Evolutionary conservation across 2,888 invertebrate genomes (phyloP).

Genomic region (Tenthredo amoena): DNA sequence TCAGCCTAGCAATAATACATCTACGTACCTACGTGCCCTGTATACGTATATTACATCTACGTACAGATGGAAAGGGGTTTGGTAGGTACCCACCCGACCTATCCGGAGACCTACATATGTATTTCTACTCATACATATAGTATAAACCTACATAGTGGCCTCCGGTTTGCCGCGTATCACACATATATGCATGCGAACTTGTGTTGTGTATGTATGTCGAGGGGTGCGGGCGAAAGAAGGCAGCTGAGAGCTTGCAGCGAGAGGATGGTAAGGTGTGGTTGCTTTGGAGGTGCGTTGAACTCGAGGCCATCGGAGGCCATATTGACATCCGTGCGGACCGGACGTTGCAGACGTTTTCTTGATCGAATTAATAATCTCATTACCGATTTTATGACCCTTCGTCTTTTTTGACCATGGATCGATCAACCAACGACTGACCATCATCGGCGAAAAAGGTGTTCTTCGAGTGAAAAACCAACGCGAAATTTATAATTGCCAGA

Average conservation of each 20-base stretch:
- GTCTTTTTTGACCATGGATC: neutral
- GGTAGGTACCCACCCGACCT: conserved; percentile 30
- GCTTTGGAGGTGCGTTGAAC: conserved; percentile 78
- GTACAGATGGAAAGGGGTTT: conserved; percentile 49
- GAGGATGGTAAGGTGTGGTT: conserved; percentile 76
- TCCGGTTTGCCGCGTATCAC: conserved; percentile 27
- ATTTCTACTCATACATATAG: neutral
- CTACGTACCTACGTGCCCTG: conserved; percentile 56
- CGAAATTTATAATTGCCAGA: neutral
- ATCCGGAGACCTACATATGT: conserved; percentile 16
- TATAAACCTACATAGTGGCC: conserved; percentile 8
- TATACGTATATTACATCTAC: conserved; percentile 53
- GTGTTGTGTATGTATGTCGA: conserved; percentile 19
- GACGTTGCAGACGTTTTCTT: neutral
- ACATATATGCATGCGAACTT: conserved; percentile 59
- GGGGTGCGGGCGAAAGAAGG: conserved; percentile 47
- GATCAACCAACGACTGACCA: neutral
- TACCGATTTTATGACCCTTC: neutral
- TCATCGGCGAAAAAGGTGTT: neutral
- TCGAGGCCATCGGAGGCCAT: conserved; percentile 72
- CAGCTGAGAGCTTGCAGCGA: conserved; percentile 67
- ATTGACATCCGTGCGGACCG: conserved; percentile 71
- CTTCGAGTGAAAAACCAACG: neutral
- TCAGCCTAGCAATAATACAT: conserved; percentile 65
- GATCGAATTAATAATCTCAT: neutral